Evolutionary conservation across 2,888 invertebrate genomes (phyloP), one percentile per base, ranked within the genome.

Genomic region (Mongoloraphidia duomilia): DNA sequence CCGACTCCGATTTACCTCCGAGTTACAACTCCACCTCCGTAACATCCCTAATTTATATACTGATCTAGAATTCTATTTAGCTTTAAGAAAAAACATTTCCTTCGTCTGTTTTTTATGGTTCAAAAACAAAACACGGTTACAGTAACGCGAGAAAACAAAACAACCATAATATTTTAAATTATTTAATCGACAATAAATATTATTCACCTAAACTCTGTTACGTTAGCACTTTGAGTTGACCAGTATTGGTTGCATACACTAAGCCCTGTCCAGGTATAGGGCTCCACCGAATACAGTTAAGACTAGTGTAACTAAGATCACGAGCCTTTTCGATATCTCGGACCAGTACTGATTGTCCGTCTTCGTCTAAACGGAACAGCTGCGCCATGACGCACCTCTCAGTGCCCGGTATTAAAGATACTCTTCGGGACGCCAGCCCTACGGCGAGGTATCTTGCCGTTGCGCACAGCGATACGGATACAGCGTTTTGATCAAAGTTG

Each of bases 401-500:
- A 59, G 71, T 73, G 11, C 75, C 73, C 6, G 42, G 42, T 14
- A 48, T 43, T 51, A 76, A 71, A 42, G 76, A 73, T 12, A 71
- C 67, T 41, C 81, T 70, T 1, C 81, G 72, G 36, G 82, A 79
- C 51, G 85, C 86, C 38, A 89, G 72, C 11, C 90, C 90, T 33
- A 90, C 87, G 41, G 89, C 75, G 34, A 90, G 71, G 66, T 87
- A 84, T 33, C 84, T 76, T 54, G 80, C 80, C 11, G 84, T 77
- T 2, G 90, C 89, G n/a, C 89, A 89, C 54, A 91, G 71, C 52
- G 87, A 86, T 39, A 90, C 82, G 1, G 89, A 89, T 44, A 90
- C 84, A 2, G 86, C 88, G 64, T 82, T 82, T 59, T 85, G 84
- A 59, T 84, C 83, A 54, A 84, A 75, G 61, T 76, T 77, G 8